Base-by-base conservation (phyloP, 2,113 vertebrate genomes). In the Crotalus viridis region DNA sequence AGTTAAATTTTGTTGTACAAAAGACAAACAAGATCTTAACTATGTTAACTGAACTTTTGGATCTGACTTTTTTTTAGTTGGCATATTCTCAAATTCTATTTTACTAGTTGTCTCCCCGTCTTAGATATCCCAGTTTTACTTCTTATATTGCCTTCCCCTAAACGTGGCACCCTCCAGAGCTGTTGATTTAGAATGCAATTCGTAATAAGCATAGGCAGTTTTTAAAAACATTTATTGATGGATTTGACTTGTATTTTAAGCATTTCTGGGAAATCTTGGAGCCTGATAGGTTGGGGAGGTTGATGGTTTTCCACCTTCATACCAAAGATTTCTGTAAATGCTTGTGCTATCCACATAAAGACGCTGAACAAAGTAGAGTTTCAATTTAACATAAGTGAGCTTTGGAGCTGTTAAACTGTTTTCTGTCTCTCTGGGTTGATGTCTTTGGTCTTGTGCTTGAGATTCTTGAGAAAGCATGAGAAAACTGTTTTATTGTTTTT, bases 1-100 rank as follows among this genome's bases (percentile, higher is more conserved):
- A 39, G 94, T 90, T 93, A 94, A 93, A 89, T 93, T 51, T 61
- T 92, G 17, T 52, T 64, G 15, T 6, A 39, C 69, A 43, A 10
- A 51, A 26, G 92, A 39, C 61, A 56, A 94, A 94, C 93, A 43
- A 46, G 0, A 91, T 93, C 93, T 48, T 24, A 59, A 59, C 86
- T 56, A 28, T 90, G 89, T 91, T 54, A 0, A 89, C 90, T 69
- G 8, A 85, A 89, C 92, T 85, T 57, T 88, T 93, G 5, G 57
- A 91, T 86, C 64, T 89, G 26, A 21, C 92, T 54, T 95, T 93
- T 59, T 87, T n/a, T 28, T 51, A 81, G 17, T 81, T 43, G 74
- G 17, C 74, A 4, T 81, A 81, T 81, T 43, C 74, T 81, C 74
- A 43, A 43, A 43, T 81, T 81, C 17, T 3, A 6, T 81, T 81